These are phyloP conservation scores for Zophobas atratus DNA, from an alignment of 1,140 invertebrate genomes.

Conservation along the genomic window DNA sequence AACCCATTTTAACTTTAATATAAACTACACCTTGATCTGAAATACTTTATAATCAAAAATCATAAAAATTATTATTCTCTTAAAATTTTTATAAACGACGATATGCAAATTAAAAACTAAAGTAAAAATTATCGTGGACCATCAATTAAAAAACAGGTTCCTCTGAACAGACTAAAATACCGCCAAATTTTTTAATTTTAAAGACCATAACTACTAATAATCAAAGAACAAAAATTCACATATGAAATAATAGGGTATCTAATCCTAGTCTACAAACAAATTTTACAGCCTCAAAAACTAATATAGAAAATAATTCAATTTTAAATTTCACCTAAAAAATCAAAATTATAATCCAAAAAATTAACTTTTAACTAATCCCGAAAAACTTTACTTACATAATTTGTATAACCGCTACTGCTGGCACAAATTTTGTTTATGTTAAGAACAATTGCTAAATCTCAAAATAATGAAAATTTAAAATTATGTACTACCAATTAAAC, in stretches of 20 bases:
- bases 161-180: conserved; percentile 73
- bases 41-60: conserved; percentile 68
- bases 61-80: conserved; percentile 69
- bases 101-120: conserved; percentile 72
- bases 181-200: conserved; percentile 52
- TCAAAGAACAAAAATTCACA: conserved; percentile 65
- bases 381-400: conserved; percentile 59
- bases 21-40: conserved; percentile 75
- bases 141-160: conserved; percentile 75
- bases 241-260: conserved; percentile 77
- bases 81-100: conserved; percentile 72
- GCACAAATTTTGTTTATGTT: conserved; percentile 71
- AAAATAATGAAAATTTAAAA: conserved; percentile 60
- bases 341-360: conserved; percentile 65
- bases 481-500: conserved; percentile 58
- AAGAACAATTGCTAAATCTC: conserved; percentile 64
- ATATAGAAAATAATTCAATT: conserved; percentile 65
- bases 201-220: conserved; percentile 68
- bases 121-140: conserved; percentile 71
- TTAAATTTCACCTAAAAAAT: conserved; percentile 62
- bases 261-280: conserved; percentile 73
- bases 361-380: conserved; percentile 58
- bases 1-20: conserved; percentile 71
- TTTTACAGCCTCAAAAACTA: conserved; percentile 62
- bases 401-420: conserved; percentile 74